Percentiles rank a stretch among this genome's conserved stretches.
These are phyloP conservation scores for Hypomesus transpacificus DNA, from an alignment of 2,113 vertebrate species.

Conservation along the genomic window DNA sequence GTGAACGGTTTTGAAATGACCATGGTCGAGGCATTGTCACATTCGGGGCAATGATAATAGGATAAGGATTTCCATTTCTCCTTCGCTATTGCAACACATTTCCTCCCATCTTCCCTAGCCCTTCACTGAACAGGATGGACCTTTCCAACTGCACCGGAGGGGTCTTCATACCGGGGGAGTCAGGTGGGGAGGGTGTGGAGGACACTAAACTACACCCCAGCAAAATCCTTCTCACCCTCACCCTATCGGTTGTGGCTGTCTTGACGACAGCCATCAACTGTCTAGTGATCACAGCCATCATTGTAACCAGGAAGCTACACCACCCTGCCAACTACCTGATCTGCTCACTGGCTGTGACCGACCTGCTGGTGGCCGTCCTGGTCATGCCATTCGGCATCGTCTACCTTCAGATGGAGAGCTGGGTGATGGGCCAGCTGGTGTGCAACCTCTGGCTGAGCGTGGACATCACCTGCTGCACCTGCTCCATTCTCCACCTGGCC, in stretches of 20 bases:
- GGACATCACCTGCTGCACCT: constrained; percentile 94
- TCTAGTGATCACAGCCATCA: constrained; percentile 93
- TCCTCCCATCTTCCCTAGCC: constrained; percentile 12
- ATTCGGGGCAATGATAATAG: not conserved
- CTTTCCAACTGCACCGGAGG: constrained; percentile 82
- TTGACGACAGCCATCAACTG: constrained; percentile 95
- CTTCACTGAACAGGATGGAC: constrained; percentile 79
- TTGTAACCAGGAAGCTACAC: constrained; percentile 93
- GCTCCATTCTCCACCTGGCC: constrained; percentile 93
- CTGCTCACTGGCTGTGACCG: constrained; percentile 92
- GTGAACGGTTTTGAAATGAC: no score
- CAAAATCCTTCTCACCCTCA: constrained; percentile 87
- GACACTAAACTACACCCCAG: constrained; percentile 71
- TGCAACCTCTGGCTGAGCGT: constrained; percentile 94
- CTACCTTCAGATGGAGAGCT: constrained; percentile 90
- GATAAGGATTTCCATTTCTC: not conserved
- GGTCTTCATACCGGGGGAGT: constrained; percentile 62
- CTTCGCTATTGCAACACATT: constrained; percentile 5
- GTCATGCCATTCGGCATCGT: constrained; percentile 98
- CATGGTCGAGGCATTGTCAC: no score
- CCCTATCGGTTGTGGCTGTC: constrained; percentile 82
- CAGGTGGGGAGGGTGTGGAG: constrained; percentile 59
- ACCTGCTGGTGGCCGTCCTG: constrained; percentile 92
- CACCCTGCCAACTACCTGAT: constrained; percentile 98
- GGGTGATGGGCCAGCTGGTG: constrained; percentile 90